Evolutionary conservation across 2,113 vertebrate genomes (phyloP).

Genomic region (Xyliphius kryptos): DNA sequence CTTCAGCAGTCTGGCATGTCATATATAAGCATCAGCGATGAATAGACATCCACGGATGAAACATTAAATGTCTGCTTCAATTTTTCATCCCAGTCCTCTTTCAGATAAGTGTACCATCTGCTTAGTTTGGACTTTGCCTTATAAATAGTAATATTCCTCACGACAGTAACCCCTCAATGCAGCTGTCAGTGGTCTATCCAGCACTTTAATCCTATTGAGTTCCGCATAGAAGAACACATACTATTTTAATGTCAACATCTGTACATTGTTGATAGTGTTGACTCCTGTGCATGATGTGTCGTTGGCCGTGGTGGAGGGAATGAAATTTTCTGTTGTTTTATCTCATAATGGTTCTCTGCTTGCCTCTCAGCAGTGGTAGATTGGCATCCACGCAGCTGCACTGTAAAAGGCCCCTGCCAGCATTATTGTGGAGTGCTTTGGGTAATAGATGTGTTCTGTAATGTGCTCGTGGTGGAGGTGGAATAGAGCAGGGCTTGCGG

Average conservation of each 20-base stretch:
- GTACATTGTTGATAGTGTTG: conserved; percentile 13
- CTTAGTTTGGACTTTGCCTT: no score
- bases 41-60: conserved; percentile 60
- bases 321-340: conserved; percentile 32
- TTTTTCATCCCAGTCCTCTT: conserved; percentile 51
- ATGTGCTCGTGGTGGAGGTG: conserved; percentile 45
- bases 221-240: neutral
- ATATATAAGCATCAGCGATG: conserved; percentile 58
- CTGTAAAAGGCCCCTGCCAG: conserved; percentile 27
- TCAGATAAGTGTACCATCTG: conserved; percentile 40
- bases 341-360: conserved; percentile 24
- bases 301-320: conserved; percentile 13
- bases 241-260: conserved; percentile 5
- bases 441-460: conserved; percentile 60
- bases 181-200: neutral
- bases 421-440: conserved; percentile 35
- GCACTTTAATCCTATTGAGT: neutral
- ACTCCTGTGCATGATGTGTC: conserved; percentile 10
- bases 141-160: conserved; percentile 1
- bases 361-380: conserved; percentile 26
- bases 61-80: conserved; percentile 53
- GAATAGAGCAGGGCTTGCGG: conserved; percentile 24
- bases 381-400: conserved; percentile 23
- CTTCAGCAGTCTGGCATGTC: conserved; percentile 52
- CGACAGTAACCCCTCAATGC: neutral